phyloP scores from a whole-genome alignment of 1,140 invertebrate species.

The Trichogramma pretiosum region DNA sequence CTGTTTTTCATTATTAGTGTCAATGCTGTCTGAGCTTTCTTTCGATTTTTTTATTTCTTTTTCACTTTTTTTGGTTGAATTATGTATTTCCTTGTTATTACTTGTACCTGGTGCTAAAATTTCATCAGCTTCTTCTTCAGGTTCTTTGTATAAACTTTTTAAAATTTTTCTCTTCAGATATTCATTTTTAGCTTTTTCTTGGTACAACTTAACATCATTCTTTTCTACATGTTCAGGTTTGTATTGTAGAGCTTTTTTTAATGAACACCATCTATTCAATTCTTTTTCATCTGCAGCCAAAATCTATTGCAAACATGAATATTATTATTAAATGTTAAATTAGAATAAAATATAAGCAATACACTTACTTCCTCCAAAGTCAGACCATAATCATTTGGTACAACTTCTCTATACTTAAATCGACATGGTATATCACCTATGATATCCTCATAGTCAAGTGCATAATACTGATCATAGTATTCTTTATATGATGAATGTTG shows the following conservation, averaged over 20 bases:
- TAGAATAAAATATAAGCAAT: slow-evolving; percentile 8
- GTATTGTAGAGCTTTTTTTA: slow-evolving; percentile 82
- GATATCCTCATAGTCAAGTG: slow-evolving; percentile 90
- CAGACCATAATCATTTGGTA: slow-evolving; percentile 88
- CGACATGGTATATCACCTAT: slow-evolving; percentile 82
- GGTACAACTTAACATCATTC: slow-evolving; percentile 68
- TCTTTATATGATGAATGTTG: slow-evolving; percentile 66
- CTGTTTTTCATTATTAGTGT: slow-evolving; percentile 3
- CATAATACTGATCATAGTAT: slow-evolving; percentile 91
- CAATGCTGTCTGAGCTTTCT: background rate
- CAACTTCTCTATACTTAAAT: slow-evolving; percentile 86
- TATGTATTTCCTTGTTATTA: slow-evolving; percentile 13
- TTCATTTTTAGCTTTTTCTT: slow-evolving; percentile 64
- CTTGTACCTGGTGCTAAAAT: background rate
- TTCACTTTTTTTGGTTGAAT: slow-evolving; percentile 15
- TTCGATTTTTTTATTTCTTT: slow-evolving; percentile 19
- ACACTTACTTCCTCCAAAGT: slow-evolving; percentile 70
- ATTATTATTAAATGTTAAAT: slow-evolving; percentile 1
- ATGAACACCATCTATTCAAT: slow-evolving; percentile 87
- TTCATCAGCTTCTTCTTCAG: slow-evolving; percentile 22
- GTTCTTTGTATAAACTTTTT: slow-evolving; percentile 64
- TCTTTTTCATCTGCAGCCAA: slow-evolving; percentile 83
- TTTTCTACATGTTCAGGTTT: slow-evolving; percentile 69
- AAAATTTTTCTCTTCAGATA: slow-evolving; percentile 73
- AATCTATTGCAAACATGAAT: slow-evolving; percentile 54